phyloP scores from a whole-genome alignment of 2,797 vertebrate species.

The Leucoraja ocellata region DNA sequence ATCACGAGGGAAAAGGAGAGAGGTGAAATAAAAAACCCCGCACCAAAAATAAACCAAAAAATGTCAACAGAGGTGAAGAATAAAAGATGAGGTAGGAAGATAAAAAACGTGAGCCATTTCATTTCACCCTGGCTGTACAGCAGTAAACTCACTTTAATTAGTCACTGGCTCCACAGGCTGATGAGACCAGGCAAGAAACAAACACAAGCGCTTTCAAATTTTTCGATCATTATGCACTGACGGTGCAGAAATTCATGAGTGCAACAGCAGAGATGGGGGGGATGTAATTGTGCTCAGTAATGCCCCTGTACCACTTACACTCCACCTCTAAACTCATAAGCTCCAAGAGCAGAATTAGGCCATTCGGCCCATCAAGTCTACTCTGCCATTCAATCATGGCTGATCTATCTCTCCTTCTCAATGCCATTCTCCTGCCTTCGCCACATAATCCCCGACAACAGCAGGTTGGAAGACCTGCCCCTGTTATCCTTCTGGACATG shows the following conservation, averaged over 20 bases:
- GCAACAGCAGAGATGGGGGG: background rate
- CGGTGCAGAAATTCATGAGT: background rate
- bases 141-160: background rate
- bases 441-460: too few species aligned
- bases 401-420: too few species aligned
- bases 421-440: too few species aligned
- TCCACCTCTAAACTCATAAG: background rate
- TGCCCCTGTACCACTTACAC: too few species aligned
- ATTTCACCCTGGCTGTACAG: background rate
- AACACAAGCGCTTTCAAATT: background rate
- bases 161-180: background rate
- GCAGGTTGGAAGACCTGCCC: background rate
- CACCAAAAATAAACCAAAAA: background rate
- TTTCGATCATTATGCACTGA: conserved; percentile 8
- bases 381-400: too few species aligned
- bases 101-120: background rate
- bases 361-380: too few species aligned
- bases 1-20: background rate
- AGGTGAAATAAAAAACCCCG: background rate
- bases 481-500: background rate
- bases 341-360: too few species aligned
- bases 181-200: background rate
- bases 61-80: background rate
- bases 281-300: background rate
- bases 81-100: background rate